Percentiles rank a stretch among this genome's conserved stretches.
These are phyloP conservation scores for Sebastes itinus DNA, from an alignment of 2,797 vertebrate species.

Conservation along the genomic window DNA sequence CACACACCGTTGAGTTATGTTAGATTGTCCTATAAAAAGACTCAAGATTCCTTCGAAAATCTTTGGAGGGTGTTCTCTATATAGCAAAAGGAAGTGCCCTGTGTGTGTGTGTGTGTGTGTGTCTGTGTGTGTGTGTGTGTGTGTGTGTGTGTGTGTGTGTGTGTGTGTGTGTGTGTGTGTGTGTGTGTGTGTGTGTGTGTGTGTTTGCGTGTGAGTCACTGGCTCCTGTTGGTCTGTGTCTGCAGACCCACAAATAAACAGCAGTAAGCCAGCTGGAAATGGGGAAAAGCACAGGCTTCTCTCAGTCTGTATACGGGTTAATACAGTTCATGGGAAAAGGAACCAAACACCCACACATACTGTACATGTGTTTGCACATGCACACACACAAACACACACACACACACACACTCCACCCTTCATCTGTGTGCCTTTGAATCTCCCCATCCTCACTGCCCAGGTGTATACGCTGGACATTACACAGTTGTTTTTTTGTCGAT, in stretches of 20 bases:
- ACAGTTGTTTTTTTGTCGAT: slow-evolving; percentile 32
- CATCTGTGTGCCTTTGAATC: slow-evolving; percentile 36
- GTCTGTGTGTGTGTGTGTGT: slow-evolving; percentile 13
- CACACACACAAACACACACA: neutral
- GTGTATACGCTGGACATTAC: slow-evolving; percentile 29
- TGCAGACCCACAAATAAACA: slow-evolving; percentile 79
- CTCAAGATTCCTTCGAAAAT: slow-evolving; percentile 50
- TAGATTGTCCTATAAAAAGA: slow-evolving; percentile 55
- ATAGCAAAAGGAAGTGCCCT: slow-evolving; percentile 15
- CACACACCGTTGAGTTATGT: slow-evolving; percentile 17
- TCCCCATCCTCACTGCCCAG: slow-evolving; percentile 42
- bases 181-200: slow-evolving; percentile 5
- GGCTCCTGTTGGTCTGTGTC: slow-evolving; percentile 84
- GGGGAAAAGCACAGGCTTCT: slow-evolving; percentile 72
- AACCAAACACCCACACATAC: slow-evolving; percentile 64
- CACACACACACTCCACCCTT: slow-evolving; percentile 13
- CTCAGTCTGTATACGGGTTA: slow-evolving; percentile 74
- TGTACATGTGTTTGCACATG: slow-evolving; percentile 28
- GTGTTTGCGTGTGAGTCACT: slow-evolving; percentile 62
- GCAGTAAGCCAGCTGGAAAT: slow-evolving; percentile 82
- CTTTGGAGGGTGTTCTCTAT: slow-evolving; percentile 41
- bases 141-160: neutral
- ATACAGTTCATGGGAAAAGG: slow-evolving; percentile 83
- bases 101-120: slow-evolving; percentile 20
- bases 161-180: slow-evolving; percentile 22